Percentiles rank a stretch among this genome's conserved stretches.
phyloP scores from a whole-genome alignment of 2,888 invertebrate species.

The Tortrix viridana region DNA sequence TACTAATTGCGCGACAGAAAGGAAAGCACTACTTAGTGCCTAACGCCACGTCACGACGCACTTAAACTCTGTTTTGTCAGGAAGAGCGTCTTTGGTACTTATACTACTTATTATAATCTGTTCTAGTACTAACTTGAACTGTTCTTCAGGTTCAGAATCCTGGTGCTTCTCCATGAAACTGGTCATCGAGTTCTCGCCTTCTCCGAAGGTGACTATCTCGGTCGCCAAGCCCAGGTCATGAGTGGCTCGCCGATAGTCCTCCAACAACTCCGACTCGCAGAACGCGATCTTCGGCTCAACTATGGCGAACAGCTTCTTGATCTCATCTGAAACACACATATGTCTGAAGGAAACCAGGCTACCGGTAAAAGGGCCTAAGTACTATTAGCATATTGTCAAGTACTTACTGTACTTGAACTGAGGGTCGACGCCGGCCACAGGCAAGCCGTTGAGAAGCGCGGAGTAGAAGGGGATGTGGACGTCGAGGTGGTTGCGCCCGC shows the following conservation, averaged over 20 bases:
- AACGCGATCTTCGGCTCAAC: conserved; percentile 65
- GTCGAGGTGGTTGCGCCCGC: conserved; percentile 67
- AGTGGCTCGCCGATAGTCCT: conserved; percentile 49
- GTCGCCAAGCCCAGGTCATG: conserved; percentile 53
- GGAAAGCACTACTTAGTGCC: no score
- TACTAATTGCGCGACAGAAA: no score
- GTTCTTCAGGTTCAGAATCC: conserved; percentile 47
- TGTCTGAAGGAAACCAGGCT: no score
- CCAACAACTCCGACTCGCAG: conserved; percentile 54
- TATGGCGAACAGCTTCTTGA: conserved; percentile 48
- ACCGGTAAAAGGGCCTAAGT: no score
- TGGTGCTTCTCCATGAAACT: conserved; percentile 53
- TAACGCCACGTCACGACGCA: no score
- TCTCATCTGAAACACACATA: conserved; percentile 58
- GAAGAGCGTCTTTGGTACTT: no score
- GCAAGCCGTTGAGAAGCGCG: conserved; percentile 60
- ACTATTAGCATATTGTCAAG: no score
- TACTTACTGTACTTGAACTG: conserved; percentile 61
- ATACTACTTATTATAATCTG: no score
- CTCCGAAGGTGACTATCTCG: conserved; percentile 58
- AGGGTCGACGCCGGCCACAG: conserved; percentile 65
- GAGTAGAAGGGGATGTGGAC: conserved; percentile 67
- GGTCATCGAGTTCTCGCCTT: conserved; percentile 54
- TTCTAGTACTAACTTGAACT: conserved; percentile 58
- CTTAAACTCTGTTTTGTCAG: no score